Percentiles rank a stretch among this genome's conserved stretches.
Evolutionary conservation across 2,113 vertebrate genomes (phyloP).

Genomic region (Balaeniceps rex): DNA sequence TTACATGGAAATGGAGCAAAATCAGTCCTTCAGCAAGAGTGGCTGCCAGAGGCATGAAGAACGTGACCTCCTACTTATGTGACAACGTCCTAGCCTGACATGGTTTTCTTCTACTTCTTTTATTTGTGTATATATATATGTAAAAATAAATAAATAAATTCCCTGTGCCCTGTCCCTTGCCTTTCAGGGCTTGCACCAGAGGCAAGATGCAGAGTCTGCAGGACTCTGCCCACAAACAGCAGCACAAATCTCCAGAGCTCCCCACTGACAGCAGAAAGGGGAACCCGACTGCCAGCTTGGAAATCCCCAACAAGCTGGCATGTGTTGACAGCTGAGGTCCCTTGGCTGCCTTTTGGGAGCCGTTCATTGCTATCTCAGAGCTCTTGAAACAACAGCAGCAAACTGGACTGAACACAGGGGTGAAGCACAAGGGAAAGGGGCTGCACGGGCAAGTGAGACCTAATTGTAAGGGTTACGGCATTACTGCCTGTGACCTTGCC

Average conservation of each 20-base stretch:
- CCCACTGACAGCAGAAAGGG: neutral
- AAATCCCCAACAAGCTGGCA: neutral
- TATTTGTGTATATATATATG: neutral
- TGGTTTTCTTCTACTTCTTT: neutral
- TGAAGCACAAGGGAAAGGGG: neutral
- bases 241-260: neutral
- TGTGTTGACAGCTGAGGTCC: neutral
- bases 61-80: neutral
- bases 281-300: accelerated
- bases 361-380: neutral
- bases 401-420: neutral
- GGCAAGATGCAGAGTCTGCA: neutral
- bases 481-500: neutral
- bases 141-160: neutral
- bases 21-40: neutral
- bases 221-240: neutral
- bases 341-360: neutral
- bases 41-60: neutral
- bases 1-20: neutral
- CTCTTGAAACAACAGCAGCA: neutral
- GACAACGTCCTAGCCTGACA: neutral
- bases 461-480: neutral
- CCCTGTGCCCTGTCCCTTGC: neutral
- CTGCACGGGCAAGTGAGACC: neutral
- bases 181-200: neutral